These are phyloP conservation scores for Zenarchopterus dispar DNA, from an alignment of 2,797 vertebrate genomes.

Conservation along the genomic window DNA sequence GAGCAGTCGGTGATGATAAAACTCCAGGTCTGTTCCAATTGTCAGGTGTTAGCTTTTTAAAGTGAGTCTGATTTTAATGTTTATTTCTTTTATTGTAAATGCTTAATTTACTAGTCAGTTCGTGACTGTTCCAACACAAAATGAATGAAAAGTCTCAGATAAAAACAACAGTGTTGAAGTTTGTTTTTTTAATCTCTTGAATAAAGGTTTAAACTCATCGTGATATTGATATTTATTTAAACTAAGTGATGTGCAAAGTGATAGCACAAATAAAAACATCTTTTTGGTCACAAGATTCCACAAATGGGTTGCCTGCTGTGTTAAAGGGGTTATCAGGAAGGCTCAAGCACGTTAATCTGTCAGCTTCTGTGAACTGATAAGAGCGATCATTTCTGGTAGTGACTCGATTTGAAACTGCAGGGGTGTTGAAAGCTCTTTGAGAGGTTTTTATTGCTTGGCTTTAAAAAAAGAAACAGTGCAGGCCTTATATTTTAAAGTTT, in stretches of 20 bases:
- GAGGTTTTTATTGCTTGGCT: no score
- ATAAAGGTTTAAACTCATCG: neutral
- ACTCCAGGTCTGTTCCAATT: no score
- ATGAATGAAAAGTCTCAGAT: neutral
- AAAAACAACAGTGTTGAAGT: neutral
- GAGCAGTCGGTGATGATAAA: no score
- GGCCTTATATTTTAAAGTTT: no score
- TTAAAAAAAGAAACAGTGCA: no score
- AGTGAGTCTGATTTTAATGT: no score
- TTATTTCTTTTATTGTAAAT: neutral
- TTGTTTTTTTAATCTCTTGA: neutral
- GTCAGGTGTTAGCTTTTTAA: no score
- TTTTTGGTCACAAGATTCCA: neutral
- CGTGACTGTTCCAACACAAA: slow-evolving; percentile 9
- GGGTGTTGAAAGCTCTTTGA: neutral
- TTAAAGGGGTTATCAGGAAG: slow-evolving; percentile 16
- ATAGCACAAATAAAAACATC: neutral
- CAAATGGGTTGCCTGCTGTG: slow-evolving; percentile 1
- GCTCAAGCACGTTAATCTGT: slow-evolving; percentile 26
- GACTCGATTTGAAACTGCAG: slow-evolving; percentile 14
- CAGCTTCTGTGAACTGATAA: slow-evolving; percentile 26
- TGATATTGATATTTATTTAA: neutral
- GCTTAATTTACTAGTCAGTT: neutral
- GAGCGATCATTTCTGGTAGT: slow-evolving; percentile 22
- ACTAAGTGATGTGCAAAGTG: slow-evolving; percentile 1